These are phyloP conservation scores for Calliopsis andreniformis DNA, from an alignment of 1,140 invertebrate genomes.

Conservation along the genomic window DNA sequence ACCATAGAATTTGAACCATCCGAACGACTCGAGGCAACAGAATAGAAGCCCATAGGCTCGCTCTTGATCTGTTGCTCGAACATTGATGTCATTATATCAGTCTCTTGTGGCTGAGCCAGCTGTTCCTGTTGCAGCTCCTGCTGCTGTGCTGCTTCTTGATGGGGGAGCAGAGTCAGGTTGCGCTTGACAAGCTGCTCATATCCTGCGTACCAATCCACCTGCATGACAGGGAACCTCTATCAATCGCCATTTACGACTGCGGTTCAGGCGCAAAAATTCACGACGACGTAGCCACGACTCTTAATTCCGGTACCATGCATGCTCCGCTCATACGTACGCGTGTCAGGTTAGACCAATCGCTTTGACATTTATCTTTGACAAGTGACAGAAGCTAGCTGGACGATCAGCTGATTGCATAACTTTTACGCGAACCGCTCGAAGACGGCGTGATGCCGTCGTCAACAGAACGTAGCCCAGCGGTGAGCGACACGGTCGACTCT, in stretches of 20 bases:
- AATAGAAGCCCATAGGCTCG: slow-evolving; percentile 85
- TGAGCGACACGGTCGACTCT: slow-evolving; percentile 51
- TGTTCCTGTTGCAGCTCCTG: slow-evolving; percentile 64
- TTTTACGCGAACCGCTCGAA: slow-evolving; percentile 68
- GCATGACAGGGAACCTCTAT: slow-evolving; percentile 60
- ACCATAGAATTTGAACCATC: slow-evolving; percentile 80
- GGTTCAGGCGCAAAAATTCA: neutral
- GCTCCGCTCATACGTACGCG: slow-evolving; percentile 41
- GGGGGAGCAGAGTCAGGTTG: slow-evolving; percentile 82
- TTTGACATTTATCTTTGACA: slow-evolving; percentile 80
- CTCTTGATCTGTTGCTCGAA: slow-evolving; percentile 87
- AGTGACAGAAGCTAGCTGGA: slow-evolving; percentile 75
- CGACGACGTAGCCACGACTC: slow-evolving; percentile 35
- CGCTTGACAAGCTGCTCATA: slow-evolving; percentile 83
- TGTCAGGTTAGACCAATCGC: slow-evolving; percentile 67
- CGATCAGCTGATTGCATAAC: slow-evolving; percentile 83
- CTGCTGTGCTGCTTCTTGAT: slow-evolving; percentile 73
- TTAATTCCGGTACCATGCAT: slow-evolving; percentile 36
- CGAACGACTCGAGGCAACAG: slow-evolving; percentile 79
- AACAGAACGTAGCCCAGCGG: slow-evolving; percentile 22
- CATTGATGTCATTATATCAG: slow-evolving; percentile 82
- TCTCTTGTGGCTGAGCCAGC: slow-evolving; percentile 62
- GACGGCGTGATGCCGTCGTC: slow-evolving; percentile 52
- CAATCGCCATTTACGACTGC: slow-evolving; percentile 24
- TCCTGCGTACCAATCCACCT: slow-evolving; percentile 82